Evolutionary conservation across 2,888 invertebrate species (phyloP), one percentile per base, ranked within the genome.

Genomic region (Adelphocoris suturalis): DNA sequence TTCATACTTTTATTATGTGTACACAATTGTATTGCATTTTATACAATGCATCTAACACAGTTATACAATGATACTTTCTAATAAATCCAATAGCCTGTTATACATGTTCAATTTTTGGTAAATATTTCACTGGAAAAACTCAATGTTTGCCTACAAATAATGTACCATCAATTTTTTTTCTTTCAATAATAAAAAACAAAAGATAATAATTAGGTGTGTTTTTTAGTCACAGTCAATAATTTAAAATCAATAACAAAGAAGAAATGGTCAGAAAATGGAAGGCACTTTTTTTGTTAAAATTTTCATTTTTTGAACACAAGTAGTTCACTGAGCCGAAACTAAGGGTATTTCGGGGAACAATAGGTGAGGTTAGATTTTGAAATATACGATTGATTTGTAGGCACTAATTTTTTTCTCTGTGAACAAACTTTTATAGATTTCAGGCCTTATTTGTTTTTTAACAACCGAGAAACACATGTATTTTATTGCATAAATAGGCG

Each of bases 21-120:
- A 89, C 91, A 92, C 92, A 91, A 90, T 91, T 91, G 91, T 91
- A 91, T 92, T 91, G 91, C 91, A 92, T 91, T 90, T 91, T 91
- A 91, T 92, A 91, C 90, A 91, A 91, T 91, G 91, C 91, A 91
- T 90, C 92, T 92, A 92, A 92, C 92, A 92, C 92, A 91, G 91
- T 91, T 91, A 91, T 91, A 92, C 92, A 92, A 90, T 90, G 91
- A 90, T 92, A 91, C 91, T 81, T 81, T 81, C 81, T 82, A 82
- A 82, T 82, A 82, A 82, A 91, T 91, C 90, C 91, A 91, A 90
- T 91, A 91, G 91, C 91, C 90, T 91, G 91, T 90, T 89, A 91
- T 91, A 91, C 91, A 91, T 91, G 90, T 91, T 90, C 90, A 90
- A 75, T 86, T 75, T 86, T 61, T 37, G 61, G 85, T 85, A 28